Conservation (phyloP, 64 coral and sea anemone genomes). For the Trachythela sp. region DNA sequence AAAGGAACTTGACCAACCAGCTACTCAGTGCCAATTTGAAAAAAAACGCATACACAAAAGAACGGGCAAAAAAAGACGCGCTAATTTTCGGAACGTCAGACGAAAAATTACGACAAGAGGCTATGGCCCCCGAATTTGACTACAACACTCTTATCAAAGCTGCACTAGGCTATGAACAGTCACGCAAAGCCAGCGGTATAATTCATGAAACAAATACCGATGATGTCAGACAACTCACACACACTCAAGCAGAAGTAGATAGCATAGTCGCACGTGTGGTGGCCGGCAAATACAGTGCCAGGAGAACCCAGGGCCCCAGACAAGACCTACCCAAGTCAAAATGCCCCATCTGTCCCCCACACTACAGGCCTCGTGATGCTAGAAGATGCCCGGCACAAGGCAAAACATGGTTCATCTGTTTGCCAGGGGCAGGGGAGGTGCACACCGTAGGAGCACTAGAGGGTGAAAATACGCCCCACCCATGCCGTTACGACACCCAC, state of each 20-base stretch:
- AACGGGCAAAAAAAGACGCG: background rate
- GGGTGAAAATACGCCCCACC: background rate
- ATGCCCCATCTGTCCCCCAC: background rate
- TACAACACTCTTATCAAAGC: constrained; percentile 7
- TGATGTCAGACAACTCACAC: background rate
- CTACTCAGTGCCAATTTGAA: constrained; percentile 6
- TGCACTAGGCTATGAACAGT: background rate
- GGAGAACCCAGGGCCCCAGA: background rate
- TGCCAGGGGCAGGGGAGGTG: background rate
- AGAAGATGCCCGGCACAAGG: background rate
- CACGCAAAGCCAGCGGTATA: background rate
- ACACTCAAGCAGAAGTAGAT: constrained; percentile 9
- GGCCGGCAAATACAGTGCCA: constrained; percentile 1
- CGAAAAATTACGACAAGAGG: background rate
- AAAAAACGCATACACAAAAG: constrained; percentile 4
- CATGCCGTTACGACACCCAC: background rate
- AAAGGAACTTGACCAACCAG: background rate
- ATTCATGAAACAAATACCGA: too few species aligned
- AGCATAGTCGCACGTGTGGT: constrained; percentile 1
- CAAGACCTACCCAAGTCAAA: background rate
- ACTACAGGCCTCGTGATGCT: background rate
- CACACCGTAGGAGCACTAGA: background rate
- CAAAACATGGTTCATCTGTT: background rate
- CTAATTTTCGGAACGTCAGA: constrained; percentile 9
- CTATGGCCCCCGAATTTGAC: background rate